Conservation (phyloP, 2,888 invertebrate genomes). For the Vannuccia rotundouncinata region DNA sequence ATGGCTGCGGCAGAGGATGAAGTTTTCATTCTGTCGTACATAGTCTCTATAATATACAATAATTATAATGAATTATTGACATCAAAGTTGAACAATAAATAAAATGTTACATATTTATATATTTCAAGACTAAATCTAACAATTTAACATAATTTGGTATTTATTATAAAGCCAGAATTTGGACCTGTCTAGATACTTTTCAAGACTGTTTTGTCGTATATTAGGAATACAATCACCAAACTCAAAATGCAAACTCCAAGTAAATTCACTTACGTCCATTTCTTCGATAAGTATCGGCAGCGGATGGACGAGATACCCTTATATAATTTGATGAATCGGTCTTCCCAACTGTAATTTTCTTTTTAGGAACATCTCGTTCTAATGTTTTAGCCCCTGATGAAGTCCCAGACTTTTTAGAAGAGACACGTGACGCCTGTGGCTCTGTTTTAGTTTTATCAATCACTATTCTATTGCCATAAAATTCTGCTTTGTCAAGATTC, state of each 20-base stretch:
- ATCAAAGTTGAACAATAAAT: too few species aligned
- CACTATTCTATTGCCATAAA: constrained; percentile 5
- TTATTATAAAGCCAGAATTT: too few species aligned
- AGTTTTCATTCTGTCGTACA: background rate
- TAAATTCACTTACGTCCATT: too few species aligned
- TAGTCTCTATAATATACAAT: background rate
- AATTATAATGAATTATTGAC: too few species aligned
- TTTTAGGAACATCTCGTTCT: background rate
- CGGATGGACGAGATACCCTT: background rate
- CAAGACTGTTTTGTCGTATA: too few species aligned
- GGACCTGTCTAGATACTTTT: too few species aligned
- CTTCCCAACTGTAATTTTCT: background rate
- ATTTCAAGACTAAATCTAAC: too few species aligned
- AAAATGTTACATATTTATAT: background rate
- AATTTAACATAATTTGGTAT: too few species aligned
- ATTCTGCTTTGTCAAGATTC: constrained; percentile 12
- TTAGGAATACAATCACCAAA: too few species aligned
- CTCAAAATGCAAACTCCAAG: too few species aligned
- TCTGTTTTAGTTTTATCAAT: constrained; percentile 4
- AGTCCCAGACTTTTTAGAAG: background rate
- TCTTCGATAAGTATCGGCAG: background rate
- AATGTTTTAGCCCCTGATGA: background rate
- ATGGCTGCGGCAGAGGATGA: background rate
- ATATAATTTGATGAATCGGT: background rate
- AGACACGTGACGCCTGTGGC: background rate